Conservation (phyloP, 2,113 vertebrate genomes). For the Lichenostomus cassidix region DNA sequence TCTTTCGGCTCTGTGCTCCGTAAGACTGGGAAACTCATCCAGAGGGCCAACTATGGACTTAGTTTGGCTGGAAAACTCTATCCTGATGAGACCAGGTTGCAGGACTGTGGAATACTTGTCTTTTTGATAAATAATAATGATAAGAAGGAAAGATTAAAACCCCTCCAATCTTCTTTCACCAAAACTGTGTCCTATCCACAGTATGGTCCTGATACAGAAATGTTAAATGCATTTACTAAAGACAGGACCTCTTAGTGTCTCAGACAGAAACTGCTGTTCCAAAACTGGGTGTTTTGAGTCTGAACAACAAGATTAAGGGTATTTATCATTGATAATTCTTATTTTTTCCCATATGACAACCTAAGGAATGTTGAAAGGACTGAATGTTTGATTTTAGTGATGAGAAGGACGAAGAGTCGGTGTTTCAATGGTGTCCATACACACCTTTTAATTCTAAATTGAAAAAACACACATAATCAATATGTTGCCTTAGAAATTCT, state of each 20-base stretch:
- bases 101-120: not conserved
- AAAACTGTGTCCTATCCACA: not conserved
- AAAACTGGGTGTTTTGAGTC: not conserved
- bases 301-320: not conserved
- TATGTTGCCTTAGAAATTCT: not conserved
- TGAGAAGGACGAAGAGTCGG: not conserved
- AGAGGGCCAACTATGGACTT: accelerated
- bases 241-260: not conserved
- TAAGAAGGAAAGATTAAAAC: not conserved
- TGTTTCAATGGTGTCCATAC: not conserved
- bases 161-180: not conserved
- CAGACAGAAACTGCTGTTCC: not conserved
- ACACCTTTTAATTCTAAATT: not conserved
- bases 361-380: not conserved
- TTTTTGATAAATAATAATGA: not conserved
- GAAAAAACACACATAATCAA: not conserved
- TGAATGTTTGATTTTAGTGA: not conserved
- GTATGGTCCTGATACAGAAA: not conserved
- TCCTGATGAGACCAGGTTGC: not conserved
- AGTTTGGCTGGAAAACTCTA: not conserved
- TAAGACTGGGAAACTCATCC: not conserved
- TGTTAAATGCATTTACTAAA: not conserved
- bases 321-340: not conserved
- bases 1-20: not conserved
- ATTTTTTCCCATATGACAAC: not conserved